These are phyloP conservation scores for Rhingia rostrata DNA, from an alignment of 2,888 invertebrate genomes.

Conservation along the genomic window DNA sequence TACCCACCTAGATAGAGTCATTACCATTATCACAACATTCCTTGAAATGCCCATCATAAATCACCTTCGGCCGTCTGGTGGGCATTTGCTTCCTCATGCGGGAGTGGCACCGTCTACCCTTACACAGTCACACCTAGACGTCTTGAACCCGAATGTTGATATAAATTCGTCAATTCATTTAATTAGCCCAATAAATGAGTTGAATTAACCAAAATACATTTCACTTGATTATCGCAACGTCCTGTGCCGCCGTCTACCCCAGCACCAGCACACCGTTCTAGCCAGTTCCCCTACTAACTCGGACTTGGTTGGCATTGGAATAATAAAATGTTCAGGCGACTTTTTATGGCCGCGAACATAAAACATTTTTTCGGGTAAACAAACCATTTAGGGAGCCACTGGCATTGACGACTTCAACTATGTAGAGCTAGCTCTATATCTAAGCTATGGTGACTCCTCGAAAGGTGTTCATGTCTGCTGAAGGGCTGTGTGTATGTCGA, in stretches of 20 bases:
- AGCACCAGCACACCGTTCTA: not conserved
- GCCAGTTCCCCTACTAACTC: not conserved
- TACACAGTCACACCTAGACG: not conserved
- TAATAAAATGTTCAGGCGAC: slow-evolving; percentile 59
- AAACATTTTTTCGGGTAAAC: slow-evolving; percentile 69
- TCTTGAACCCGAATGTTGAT: slow-evolving; percentile 6
- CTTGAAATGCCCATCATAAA: slow-evolving; percentile 28
- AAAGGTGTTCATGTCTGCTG: slow-evolving; percentile 62
- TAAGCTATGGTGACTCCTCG: slow-evolving; percentile 12
- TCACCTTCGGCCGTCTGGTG: not conserved
- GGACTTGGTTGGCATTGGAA: slow-evolving; percentile 30
- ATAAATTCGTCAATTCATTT: slow-evolving; percentile 63
- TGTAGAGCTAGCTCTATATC: not conserved
- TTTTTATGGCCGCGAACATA: slow-evolving; percentile 62
- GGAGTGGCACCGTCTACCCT: slow-evolving; percentile 3
- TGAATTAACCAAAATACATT: slow-evolving; percentile 68
- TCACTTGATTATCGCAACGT: slow-evolving; percentile 52
- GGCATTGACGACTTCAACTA: slow-evolving; percentile 46
- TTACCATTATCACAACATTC: slow-evolving; percentile 7
- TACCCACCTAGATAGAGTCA: not conserved
- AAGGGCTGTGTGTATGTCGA: slow-evolving; percentile 13
- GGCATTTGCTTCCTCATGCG: slow-evolving; percentile 6
- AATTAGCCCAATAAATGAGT: slow-evolving; percentile 66
- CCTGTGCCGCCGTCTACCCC: slow-evolving; percentile 2
- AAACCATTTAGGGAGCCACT: slow-evolving; percentile 67